These are phyloP conservation scores for Agrenia bidenticulata DNA, from an alignment of 2,888 invertebrate genomes.

Conservation along the genomic window DNA sequence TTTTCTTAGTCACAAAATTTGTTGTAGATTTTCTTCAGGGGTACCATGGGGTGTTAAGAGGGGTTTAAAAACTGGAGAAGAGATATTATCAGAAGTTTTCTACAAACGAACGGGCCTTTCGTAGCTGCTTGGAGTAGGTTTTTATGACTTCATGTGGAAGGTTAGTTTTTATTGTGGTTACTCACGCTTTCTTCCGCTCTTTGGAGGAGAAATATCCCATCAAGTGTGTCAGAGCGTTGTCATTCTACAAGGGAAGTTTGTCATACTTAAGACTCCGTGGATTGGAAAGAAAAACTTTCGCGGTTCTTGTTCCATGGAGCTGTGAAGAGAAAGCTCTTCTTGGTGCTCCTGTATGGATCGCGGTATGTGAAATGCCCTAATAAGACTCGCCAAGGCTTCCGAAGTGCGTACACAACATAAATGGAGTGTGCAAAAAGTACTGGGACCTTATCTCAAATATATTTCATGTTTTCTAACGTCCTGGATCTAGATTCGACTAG, in stretches of 20 bases:
- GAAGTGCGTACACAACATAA: background rate
- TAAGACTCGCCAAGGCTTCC: background rate
- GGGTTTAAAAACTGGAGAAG: too few relatives aligned
- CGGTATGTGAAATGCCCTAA: constrained; percentile 4
- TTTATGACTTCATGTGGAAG: constrained; percentile 19
- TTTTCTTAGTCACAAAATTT: background rate
- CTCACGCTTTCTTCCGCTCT: background rate
- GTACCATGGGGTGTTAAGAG: too few relatives aligned
- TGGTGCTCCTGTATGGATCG: background rate
- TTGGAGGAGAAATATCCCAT: background rate
- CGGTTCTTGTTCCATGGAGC: too few relatives aligned
- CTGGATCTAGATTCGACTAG: constrained; percentile 86
- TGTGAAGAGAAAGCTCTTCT: background rate
- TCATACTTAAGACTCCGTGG: constrained; percentile 16
- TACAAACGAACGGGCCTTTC: too few relatives aligned
- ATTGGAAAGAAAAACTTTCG: constrained; percentile 10
- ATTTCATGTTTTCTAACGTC: constrained; percentile 61
- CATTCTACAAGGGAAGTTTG: constrained; percentile 19
- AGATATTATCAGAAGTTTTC: too few relatives aligned
- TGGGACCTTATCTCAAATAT: constrained; percentile 9
- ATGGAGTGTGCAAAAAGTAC: background rate
- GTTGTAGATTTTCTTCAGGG: too few relatives aligned
- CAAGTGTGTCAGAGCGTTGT: constrained; percentile 11
- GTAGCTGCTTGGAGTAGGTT: too few relatives aligned
- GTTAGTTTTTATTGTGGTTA: constrained; percentile 13